Evolutionary conservation across 2,888 invertebrate genomes (phyloP), one percentile per base, ranked within the genome.

Genomic region (Opisthograptis luteolata): DNA sequence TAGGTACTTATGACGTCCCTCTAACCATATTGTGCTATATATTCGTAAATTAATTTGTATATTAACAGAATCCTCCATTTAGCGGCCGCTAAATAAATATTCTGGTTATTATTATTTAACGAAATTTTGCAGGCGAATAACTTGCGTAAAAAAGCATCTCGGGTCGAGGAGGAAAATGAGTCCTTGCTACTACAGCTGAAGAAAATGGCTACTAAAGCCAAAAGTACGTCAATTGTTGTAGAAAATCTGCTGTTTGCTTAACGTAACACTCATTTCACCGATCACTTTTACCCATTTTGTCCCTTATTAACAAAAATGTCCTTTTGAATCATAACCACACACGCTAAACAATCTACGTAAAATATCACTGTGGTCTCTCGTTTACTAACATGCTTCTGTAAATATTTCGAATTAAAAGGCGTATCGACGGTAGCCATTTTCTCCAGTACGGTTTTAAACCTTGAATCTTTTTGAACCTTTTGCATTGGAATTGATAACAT

Each of bases 141-240:
- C 90, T 93, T 96, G 84, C 93, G 97, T 88, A 96, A 96, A 92
- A 97, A 96, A 92, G 94, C 97, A 78, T 94, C 96, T 79, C 95
- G 98, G 76, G 94, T 98, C 82, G 98, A 99, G 91, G 97, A 98
- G 85, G 98, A 99, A 93, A 98, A 98, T 92, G 98, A 99, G 88
- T 96, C 96, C 69, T 93, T 98, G 88, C 95, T 96, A 88, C 93
- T 96, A 92, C 98, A 98, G 93, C 94, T 98, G 91, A 96, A 97
- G 93, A 98, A 98, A 94, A 95, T 98, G 95, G 96, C 97, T 92
- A 94, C 94, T 86, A 94, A 95, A 91, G 94, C 95, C 91, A 93
- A 94, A 94, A 94, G 94, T 95, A 94, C 90, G 94, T 93, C 83
- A 75, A 74, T 77, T 80, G 68, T 81, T 83, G 77, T 84, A 76